These are phyloP conservation scores for Strix aluco DNA, from an alignment of 2,113 vertebrate species.

Conservation along the genomic window DNA sequence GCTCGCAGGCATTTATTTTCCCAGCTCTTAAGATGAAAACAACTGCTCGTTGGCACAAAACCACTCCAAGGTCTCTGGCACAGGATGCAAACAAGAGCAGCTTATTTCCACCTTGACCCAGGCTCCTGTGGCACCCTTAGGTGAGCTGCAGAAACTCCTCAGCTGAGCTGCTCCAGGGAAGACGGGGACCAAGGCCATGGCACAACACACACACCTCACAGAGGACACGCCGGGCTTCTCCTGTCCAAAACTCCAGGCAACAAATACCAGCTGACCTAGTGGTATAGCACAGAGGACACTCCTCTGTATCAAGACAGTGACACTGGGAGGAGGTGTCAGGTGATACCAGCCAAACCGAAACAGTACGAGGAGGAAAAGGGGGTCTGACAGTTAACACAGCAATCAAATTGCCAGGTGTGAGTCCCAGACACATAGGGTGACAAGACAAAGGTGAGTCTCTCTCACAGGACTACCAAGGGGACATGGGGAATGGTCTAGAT, in stretches of 20 bases:
- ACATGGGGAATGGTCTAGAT: accelerated
- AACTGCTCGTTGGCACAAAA: neutral
- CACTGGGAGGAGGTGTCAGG: neutral
- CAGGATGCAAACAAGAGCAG: neutral
- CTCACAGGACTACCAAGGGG: neutral
- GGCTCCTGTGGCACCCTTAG: neutral
- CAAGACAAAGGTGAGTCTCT: neutral
- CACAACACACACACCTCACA: accelerated
- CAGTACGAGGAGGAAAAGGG: neutral
- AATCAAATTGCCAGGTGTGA: neutral
- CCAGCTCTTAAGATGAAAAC: neutral
- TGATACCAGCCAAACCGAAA: neutral
- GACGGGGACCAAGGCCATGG: neutral
- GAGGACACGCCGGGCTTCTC: neutral
- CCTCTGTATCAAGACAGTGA: no score
- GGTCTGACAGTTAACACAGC: neutral
- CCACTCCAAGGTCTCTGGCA: neutral
- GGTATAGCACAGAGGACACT: neutral
- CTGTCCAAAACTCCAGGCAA: neutral
- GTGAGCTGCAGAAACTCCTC: accelerated
- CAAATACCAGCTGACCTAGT: neutral
- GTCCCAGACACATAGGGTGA: neutral
- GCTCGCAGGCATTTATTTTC: neutral
- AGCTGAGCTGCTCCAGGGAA: neutral
- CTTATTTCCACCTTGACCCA: neutral